Base-by-base conservation (phyloP, 2,113 vertebrate genomes). In the Cavia porcellus region DNA sequence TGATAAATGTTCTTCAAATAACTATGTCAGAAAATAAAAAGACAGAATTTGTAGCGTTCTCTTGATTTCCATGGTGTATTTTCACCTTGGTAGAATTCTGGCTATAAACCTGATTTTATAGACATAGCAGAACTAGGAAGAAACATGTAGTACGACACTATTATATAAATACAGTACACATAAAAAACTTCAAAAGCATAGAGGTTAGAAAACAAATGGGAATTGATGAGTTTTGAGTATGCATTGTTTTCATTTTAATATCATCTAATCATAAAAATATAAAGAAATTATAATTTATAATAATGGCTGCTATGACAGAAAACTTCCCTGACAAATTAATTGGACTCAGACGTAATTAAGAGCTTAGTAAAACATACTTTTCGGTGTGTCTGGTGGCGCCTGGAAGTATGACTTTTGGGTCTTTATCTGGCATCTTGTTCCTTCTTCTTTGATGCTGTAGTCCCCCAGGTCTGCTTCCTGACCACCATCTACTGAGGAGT, bases 221-320 rank as follows among this genome's bases (percentile, higher is more conserved):
- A 91, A 94, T 19, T 83, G 45, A 89, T 86, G 32, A 70, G 19
- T 81, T 88, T 61, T 86, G 20, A 35, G 10, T 22, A 79, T 61
- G 38, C 59, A 86, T 79, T 93, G 80, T 94, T 91, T 96, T 87
- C 35, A 24, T 88, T 74, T 96, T 74, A 96, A 89, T 75, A 86
- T 81, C 24, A 70, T 77, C 82, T 92, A 90, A 92, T 15, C 50
- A 4, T 55, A 89, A 74, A 74, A 38, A 72, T 74, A 42, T 75
- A 5, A 47, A 25, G 25, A 75, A 47, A 28, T 47, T 25, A 13
- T 82, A 92, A 50, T 82, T 83, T 84, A 55, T 81, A 86, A 86
- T 64, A 83, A 93, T 74, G 47, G 32, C 24, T 70, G 17, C 45
- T 79, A 47, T 79, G 75, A 79, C 52, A 25, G 15, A 19, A 32